These are phyloP conservation scores for Petromus typicus DNA, from an alignment of 2,113 vertebrate genomes.

Conservation along the genomic window DNA sequence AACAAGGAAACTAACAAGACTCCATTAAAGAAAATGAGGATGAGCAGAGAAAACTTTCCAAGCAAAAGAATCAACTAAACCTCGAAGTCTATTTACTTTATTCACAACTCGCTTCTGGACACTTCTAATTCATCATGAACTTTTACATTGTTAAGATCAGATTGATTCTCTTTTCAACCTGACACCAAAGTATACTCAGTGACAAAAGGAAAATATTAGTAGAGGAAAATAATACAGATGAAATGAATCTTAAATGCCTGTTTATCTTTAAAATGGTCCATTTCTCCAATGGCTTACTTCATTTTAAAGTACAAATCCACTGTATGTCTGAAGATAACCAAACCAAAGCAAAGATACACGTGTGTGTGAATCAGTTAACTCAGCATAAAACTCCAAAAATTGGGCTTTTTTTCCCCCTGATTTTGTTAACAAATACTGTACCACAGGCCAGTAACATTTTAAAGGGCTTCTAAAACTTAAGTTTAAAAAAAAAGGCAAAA, in stretches of 20 bases:
- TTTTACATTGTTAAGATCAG: constrained; percentile 6
- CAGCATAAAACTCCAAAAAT: background rate
- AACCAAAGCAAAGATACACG: background rate
- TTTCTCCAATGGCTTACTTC: constrained; percentile 12
- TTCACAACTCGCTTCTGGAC: constrained; percentile 26
- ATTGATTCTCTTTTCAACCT: background rate
- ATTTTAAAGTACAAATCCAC: background rate
- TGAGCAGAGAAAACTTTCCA: background rate
- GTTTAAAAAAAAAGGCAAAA: constrained; percentile 32
- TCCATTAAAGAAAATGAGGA: constrained; percentile 41
- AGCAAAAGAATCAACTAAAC: background rate
- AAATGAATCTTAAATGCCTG: background rate
- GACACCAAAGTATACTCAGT: background rate
- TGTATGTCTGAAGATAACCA: constrained; percentile 13
- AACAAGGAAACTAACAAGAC: constrained; percentile 58
- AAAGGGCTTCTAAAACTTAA: background rate
- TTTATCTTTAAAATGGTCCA: constrained; percentile 38
- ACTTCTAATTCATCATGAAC: constrained; percentile 21
- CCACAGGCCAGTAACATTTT: background rate
- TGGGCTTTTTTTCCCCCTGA: background rate
- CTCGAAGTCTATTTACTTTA: background rate
- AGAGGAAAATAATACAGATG: background rate
- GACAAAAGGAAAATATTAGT: background rate
- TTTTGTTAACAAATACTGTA: constrained; percentile 1
- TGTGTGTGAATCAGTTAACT: background rate